phyloP scores from a whole-genome alignment of 2,113 vertebrate species.

The Tinamus guttatus region DNA sequence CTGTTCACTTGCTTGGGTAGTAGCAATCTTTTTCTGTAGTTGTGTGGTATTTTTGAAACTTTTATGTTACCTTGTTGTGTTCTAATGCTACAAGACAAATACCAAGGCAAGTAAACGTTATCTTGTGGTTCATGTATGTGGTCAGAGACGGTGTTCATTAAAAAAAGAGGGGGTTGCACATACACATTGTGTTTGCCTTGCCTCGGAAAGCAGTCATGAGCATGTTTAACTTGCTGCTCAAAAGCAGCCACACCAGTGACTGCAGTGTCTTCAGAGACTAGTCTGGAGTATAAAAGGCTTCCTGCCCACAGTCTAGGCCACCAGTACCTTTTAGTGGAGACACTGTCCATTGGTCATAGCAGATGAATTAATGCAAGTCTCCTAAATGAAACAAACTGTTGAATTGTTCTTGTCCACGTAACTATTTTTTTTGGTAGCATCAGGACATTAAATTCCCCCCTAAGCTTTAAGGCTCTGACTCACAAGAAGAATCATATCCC shows the following conservation, averaged over 20 bases:
- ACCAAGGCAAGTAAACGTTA: background rate
- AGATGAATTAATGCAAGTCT: background rate
- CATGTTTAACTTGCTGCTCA: background rate
- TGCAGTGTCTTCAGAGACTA: background rate
- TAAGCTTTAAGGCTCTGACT: background rate
- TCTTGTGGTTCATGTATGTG: background rate
- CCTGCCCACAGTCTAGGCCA: background rate
- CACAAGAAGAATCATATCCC: background rate
- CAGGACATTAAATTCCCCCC: background rate
- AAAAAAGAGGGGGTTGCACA: background rate
- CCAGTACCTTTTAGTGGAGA: background rate
- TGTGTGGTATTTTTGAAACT: background rate
- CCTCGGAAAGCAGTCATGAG: slow-evolving; percentile 4
- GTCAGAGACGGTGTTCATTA: slow-evolving; percentile 6
- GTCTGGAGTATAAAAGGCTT: background rate
- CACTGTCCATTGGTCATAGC: background rate
- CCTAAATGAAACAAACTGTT: background rate
- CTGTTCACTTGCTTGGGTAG: background rate
- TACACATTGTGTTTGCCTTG: background rate
- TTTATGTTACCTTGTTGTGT: background rate
- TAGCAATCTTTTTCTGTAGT: background rate
- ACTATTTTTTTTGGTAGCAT: background rate
- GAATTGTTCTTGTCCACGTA: background rate
- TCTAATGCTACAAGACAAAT: slow-evolving; percentile 13
- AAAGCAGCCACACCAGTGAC: background rate